Base-by-base conservation (phyloP, 2,113 vertebrate species). In the Amblyopsis rosae region DNA sequence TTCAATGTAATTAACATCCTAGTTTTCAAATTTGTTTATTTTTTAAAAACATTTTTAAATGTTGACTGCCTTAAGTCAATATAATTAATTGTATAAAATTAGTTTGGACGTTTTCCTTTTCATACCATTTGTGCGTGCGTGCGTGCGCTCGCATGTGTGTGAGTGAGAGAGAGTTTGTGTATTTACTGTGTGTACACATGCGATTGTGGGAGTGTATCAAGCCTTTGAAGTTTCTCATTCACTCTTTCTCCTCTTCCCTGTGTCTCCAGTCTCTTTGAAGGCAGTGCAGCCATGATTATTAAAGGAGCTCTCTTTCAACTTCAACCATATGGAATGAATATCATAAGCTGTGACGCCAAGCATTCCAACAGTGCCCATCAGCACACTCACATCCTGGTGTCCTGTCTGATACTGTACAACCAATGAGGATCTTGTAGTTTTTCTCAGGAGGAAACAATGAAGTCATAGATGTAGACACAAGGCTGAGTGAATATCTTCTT, bases 151-250 rank as follows among this genome's bases (percentile, higher is more conserved):
- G n/a, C n/a, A n/a, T 59, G 58, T 0, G 58, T 59, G 58, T 12
- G 57, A 35, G 57, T 35, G 57, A 35, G 57, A 3, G 58, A 33
- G 58, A 5, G 58, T 59, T 19, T 0, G 58, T 59, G 57, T 12
- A 26, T 85, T 70, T 76, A 60, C 57, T 57, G 17, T 65, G 79
- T 77, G 69, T 77, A 26, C 26, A 26, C 26, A 61, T 69, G 64
- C 61, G 59, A 66, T 75, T 79, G 61, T 75, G 73, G 50, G 72
- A 80, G 66, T 12, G 60, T 77, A 6, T 16, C 66, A 73, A 65
- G 13, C 72, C 85, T 90, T 91, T 91, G 88, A 91, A 81, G 88
- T 87, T 86, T 71, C 78, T 88, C 85, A 84, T 87, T 86, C 80
- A 87, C 69, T 69, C 79, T 41, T 60, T 72, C 69, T 80, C 77